A percentile compares a stretch with the other conserved stretches of the same genome.
Evolutionary conservation across 2,888 invertebrate genomes (phyloP).

Genomic region (Auanema sp.): DNA sequence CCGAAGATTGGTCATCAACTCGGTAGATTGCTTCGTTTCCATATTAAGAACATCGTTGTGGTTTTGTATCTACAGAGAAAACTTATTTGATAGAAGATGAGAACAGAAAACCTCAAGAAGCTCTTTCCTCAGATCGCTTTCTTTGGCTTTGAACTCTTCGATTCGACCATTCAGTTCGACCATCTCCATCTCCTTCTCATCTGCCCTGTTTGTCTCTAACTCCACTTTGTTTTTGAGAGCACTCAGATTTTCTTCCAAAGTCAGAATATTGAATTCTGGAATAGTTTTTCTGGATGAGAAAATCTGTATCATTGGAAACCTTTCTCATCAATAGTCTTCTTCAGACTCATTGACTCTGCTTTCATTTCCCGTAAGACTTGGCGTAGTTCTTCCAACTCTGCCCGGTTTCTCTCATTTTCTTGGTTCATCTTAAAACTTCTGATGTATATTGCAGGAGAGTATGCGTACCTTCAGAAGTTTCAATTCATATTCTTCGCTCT

Average conservation of each 20-base stretch:
- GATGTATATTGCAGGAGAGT: too few species aligned
- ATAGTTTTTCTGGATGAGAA: not conserved
- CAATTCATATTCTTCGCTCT: slow-evolving; percentile 15
- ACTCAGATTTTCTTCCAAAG: slow-evolving; percentile 27
- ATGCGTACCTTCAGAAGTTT: slow-evolving; percentile 18
- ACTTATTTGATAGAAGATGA: not conserved
- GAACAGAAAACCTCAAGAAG: slow-evolving; percentile 19
- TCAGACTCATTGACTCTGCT: slow-evolving; percentile 27
- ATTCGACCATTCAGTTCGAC: slow-evolving; percentile 25
- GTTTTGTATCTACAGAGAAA: slow-evolving; percentile 7
- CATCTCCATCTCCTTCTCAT: slow-evolving; percentile 30
- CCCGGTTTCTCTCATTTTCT: slow-evolving; percentile 25
- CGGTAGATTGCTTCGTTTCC: slow-evolving; percentile 17
- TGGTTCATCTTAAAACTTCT: slow-evolving; percentile 17
- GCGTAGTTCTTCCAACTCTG: slow-evolving; percentile 29
- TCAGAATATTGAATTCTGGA: slow-evolving; percentile 14
- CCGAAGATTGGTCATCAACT: slow-evolving; percentile 18
- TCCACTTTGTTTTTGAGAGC: slow-evolving; percentile 25
- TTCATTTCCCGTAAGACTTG: slow-evolving; percentile 24
- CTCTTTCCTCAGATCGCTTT: slow-evolving; percentile 31
- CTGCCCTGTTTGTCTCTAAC: slow-evolving; percentile 21
- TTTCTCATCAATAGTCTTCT: slow-evolving; percentile 32
- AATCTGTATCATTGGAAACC: not conserved
- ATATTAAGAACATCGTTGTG: slow-evolving; percentile 13
- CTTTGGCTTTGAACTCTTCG: slow-evolving; percentile 31